These are phyloP conservation scores for Lamproptera curius DNA, from an alignment of 2,888 invertebrate genomes.

Conservation along the genomic window DNA sequence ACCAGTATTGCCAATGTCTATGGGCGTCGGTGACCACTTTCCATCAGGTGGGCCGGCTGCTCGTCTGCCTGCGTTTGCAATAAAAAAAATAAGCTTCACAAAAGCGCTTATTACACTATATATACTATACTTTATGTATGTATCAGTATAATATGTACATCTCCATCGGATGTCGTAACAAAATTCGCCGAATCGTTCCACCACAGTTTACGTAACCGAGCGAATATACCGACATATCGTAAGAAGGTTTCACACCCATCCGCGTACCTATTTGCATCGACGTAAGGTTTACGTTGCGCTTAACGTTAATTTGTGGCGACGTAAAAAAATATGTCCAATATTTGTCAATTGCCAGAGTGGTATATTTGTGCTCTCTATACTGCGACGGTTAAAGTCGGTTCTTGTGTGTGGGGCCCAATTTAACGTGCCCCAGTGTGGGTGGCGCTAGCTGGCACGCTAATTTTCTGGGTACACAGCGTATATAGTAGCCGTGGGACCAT, in stretches of 20 bases:
- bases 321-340: constrained; percentile 44
- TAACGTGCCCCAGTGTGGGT: constrained; percentile 48
- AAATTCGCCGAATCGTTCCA: too few species aligned
- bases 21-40: too few species aligned
- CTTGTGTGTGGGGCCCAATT: constrained; percentile 38
- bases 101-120: too few species aligned
- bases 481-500: constrained; percentile 71
- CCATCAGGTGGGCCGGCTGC: too few species aligned
- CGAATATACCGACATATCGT: too few species aligned
- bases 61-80: too few species aligned
- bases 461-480: constrained; percentile 68
- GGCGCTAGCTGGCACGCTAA: constrained; percentile 73
- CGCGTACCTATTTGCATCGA: constrained; percentile 37
- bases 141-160: too few species aligned
- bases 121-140: too few species aligned
- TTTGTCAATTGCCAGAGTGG: constrained; percentile 59
- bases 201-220: too few species aligned
- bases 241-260: constrained; percentile 34
- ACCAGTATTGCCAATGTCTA: too few species aligned
- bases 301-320: constrained; percentile 54
- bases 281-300: constrained; percentile 48
- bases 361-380: constrained; percentile 48
- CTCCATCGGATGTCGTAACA: too few species aligned
- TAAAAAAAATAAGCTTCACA: too few species aligned
- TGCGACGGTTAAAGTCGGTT: constrained; percentile 43